Base-by-base conservation (phyloP, 2,888 invertebrate species). In the Oxystoma pomonae region DNA sequence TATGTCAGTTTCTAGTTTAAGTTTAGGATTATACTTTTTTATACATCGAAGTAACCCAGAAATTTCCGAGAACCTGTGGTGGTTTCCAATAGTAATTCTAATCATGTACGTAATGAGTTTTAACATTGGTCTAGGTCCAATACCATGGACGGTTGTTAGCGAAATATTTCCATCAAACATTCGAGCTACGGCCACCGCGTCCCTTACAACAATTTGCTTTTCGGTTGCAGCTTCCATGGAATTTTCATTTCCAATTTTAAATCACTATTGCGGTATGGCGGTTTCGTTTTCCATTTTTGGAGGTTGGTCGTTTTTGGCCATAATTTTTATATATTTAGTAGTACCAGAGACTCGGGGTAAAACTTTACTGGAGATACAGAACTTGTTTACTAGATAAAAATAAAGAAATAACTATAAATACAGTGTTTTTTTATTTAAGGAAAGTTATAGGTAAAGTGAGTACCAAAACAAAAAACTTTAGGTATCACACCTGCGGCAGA, bases 121-220 rank as follows among this genome's bases (percentile, higher is more conserved):
- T 80, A 89, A 90, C 67, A 5, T 74, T 80, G 86, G 87, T 0
- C 85, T 90, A 59, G 91, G 94, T 1, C 89, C 91, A 0, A 76
- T 92, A 52, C 89, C 91, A 0, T 92, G 92, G 92, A 88, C 91
- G 0, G 86, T 93, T 35, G 85, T 92, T 83, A 88, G 90, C 1
- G 93, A 94, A 77, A 85, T 93, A 78, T 88, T 94, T 78, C 87
- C 94, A 19, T 81, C 88, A 0, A 88, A 90, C 70, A 64, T 67
- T 2, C 70, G 69, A 63, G 88, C 91, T 1, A 90, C 90, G 78
- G 86, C 89, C 0, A 56, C 69, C 1, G 81, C 86, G 20, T 89
- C 90, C 0, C 65, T 66, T 1, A 65, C 71, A n/a, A 63, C 68
- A 5, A 64, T 68, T 1, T 65, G 69, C 59, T 69, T 71, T 52